Conservation (phyloP, 2,888 invertebrate species). For the Pristionchus arcanus region DNA sequence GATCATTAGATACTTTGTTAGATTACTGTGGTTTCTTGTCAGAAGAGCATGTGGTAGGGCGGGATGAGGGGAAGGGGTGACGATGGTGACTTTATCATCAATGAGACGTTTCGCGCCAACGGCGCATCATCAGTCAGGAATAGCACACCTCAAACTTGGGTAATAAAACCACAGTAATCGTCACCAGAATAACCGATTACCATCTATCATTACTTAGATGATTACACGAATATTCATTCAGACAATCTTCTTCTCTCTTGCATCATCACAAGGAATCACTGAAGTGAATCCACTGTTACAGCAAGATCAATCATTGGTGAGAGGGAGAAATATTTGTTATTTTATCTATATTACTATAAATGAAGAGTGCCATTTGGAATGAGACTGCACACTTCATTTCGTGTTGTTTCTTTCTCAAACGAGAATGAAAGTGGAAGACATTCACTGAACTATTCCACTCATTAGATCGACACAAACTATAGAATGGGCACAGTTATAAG, state of each 20-base stretch:
- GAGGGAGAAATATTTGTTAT: neutral
- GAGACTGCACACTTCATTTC: neutral
- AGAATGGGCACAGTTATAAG: neutral
- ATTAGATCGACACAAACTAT: neutral
- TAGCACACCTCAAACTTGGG: no score
- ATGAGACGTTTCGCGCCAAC: no score
- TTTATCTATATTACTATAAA: no score
- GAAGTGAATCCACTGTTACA: conserved; percentile 2
- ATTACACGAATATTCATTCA: neutral
- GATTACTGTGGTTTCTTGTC: no score
- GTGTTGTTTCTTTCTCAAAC: neutral
- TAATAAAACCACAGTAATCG: no score
- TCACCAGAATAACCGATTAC: no score
- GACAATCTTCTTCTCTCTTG: neutral
- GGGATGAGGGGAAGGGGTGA: no score
- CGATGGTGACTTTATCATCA: no score
- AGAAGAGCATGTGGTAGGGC: no score
- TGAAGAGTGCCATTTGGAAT: neutral
- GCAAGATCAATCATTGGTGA: neutral
- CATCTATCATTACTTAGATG: neutral
- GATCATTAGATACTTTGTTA: no score
- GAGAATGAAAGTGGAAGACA: conserved; percentile 6
- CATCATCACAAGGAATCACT: neutral
- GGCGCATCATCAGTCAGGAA: no score
- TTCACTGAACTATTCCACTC: neutral